Evolutionary conservation across 2,888 invertebrate species (phyloP), one percentile per base, ranked within the genome.

Genomic region (Agrotis exclamationis): DNA sequence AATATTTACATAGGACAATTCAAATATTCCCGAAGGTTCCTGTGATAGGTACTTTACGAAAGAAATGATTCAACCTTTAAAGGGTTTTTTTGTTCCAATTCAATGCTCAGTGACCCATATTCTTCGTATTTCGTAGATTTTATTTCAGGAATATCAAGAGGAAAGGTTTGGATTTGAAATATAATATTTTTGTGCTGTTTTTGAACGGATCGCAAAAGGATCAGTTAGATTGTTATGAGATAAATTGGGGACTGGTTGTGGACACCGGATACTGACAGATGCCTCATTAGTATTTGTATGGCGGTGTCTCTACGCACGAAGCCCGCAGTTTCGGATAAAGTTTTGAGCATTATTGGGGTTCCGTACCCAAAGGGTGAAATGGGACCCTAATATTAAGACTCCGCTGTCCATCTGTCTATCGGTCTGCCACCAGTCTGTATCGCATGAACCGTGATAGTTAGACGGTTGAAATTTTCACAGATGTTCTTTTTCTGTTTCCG

Each of bases 1-100:
- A 45, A 48, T 33, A 68, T 80, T 76, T 76, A 68, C 70, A 59
- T 62, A 76, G 60, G 63, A 28, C 56, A 59, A 47, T 59, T 63
- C 50, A 50, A 76, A 82, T 79, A 73, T 80, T 59, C 66, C 39
- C 50, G 3, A 28, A 62, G 53, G 20, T 44, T 56, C 11, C 20
- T 44, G 20, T 63, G 22, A 22, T 50, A 13, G 54, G 62, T 65
- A n/a, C 39, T 45, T 54, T 33, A 63, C 11, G 20, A 44, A 57
- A 50, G 11, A 62, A 69, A 57, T 57, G 45, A 60, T 56, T 62
- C 54, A 56, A 62, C 33, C 44, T 58, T 58, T 57, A 33, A n/a
- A 13, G 6, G 4, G 6, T 28, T 16, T 39, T 64, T 54, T 68
- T 64, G 45, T 24, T 54, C 33, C 24, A 59, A 2, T 54, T 44